Conservation (phyloP, 2,888 invertebrate genomes). For the Chloroclysta siterata region DNA sequence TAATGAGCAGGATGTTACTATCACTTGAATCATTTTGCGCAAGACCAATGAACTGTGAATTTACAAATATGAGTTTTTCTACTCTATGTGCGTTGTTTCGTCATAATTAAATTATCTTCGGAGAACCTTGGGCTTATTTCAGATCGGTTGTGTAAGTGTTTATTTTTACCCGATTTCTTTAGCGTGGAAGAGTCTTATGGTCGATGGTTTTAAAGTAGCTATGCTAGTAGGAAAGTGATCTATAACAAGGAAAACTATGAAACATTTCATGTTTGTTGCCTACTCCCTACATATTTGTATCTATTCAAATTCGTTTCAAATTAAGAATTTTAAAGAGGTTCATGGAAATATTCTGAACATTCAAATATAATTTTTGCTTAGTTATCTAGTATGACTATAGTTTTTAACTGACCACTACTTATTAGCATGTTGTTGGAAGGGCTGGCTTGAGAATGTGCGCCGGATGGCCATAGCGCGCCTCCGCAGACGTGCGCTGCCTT, state of each 20-base stretch:
- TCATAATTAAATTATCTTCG: slow-evolving; percentile 31
- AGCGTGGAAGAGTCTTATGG: neutral
- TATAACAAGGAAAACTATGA: too few relatives aligned
- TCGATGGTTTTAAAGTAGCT: neutral
- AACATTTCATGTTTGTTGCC: too few relatives aligned
- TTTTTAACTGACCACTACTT: slow-evolving; percentile 17
- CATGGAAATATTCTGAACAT: too few relatives aligned
- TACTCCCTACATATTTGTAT: too few relatives aligned
- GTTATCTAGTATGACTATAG: neutral
- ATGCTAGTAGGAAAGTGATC: neutral
- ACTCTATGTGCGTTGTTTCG: slow-evolving; percentile 25
- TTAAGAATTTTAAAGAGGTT: too few relatives aligned
- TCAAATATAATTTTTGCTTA: too few relatives aligned
- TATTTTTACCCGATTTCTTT: slow-evolving; percentile 40
- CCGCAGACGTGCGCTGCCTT: slow-evolving; percentile 57
- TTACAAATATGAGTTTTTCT: slow-evolving; percentile 20
- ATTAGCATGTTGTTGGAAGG: slow-evolving; percentile 55
- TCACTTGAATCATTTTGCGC: slow-evolving; percentile 47
- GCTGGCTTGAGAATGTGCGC: slow-evolving; percentile 51
- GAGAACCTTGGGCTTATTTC: slow-evolving; percentile 45
- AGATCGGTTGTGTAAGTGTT: slow-evolving; percentile 32
- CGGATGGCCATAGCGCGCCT: slow-evolving; percentile 56
- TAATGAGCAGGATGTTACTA: slow-evolving; percentile 60
- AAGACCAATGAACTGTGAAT: slow-evolving; percentile 43
- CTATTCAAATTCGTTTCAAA: too few relatives aligned